Evolutionary conservation across 2,888 invertebrate species (phyloP).

Genomic region (Zaprionus lineosus): DNA sequence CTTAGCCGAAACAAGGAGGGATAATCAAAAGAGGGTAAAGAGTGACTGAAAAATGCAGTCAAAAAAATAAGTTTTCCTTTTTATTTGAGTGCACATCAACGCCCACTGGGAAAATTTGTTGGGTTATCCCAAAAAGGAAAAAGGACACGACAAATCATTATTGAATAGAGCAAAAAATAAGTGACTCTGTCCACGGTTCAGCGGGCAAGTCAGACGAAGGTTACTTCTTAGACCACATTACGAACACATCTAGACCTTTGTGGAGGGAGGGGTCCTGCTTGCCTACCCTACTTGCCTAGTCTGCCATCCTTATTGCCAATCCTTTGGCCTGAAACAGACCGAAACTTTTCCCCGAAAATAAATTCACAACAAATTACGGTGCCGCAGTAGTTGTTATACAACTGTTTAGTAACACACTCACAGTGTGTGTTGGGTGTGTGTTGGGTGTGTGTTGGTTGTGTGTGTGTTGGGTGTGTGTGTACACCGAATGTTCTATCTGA

Average conservation of each 20-base stretch:
- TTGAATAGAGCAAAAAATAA: constrained; percentile 53
- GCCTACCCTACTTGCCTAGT: constrained; percentile 33
- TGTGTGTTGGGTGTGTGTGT: constrained; percentile 1
- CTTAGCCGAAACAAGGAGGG: too few species aligned
- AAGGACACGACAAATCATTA: constrained; percentile 39
- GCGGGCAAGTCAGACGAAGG: constrained; percentile 42
- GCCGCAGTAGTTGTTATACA: constrained; percentile 38
- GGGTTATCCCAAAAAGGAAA: not conserved
- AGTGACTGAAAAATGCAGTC: too few species aligned
- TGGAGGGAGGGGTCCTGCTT: too few species aligned
- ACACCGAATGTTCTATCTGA: constrained; percentile 24
- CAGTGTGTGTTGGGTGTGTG: not conserved
- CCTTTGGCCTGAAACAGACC: too few species aligned
- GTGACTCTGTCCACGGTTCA: too few species aligned
- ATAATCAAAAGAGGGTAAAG: too few species aligned
- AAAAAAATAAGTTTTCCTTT: too few species aligned
- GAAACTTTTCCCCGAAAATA: constrained; percentile 55
- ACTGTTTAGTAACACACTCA: constrained; percentile 22
- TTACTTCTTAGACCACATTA: constrained; percentile 34
- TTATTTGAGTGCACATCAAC: not conserved
- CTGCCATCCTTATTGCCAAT: constrained; percentile 4
- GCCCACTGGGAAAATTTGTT: not conserved
- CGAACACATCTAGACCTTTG: too few species aligned
- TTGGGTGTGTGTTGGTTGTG: constrained; percentile 8
- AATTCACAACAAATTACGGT: constrained; percentile 50